A percentile compares a stretch with the other conserved stretches of the same genome.
These are phyloP conservation scores for Philonicus albiceps DNA, from an alignment of 2,888 invertebrate species.

Conservation along the genomic window DNA sequence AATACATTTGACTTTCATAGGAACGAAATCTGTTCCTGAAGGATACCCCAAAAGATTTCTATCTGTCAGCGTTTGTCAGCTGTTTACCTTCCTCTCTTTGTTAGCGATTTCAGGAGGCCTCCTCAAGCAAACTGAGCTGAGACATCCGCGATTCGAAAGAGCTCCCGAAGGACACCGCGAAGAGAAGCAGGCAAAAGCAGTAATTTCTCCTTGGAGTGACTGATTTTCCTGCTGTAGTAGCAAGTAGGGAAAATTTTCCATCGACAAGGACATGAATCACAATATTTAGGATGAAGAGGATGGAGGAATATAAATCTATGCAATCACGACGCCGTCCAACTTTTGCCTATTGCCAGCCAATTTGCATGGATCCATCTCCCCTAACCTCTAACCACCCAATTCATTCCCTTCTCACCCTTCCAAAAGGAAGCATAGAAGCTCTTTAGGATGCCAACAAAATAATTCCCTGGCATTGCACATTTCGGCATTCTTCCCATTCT, in stretches of 20 bases:
- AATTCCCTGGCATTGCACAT: background rate
- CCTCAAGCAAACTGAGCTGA: background rate
- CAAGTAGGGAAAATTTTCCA: background rate
- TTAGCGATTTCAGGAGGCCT: background rate
- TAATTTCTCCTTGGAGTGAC: background rate
- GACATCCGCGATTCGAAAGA: background rate
- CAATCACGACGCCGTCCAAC: background rate
- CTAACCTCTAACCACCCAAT: background rate
- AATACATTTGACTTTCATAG: background rate
- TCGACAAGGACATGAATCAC: slow-evolving; percentile 9
- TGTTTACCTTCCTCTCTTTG: slow-evolving; percentile 21
- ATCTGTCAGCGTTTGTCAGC: slow-evolving; percentile 24
- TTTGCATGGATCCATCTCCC: background rate
- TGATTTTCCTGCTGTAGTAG: background rate
- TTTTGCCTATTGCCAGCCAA: background rate
- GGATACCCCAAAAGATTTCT: background rate
- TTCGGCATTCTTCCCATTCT: background rate
- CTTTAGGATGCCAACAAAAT: background rate
- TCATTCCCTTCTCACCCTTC: background rate
- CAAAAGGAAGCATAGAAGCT: background rate
- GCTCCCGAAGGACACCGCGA: background rate
- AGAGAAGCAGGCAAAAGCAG: background rate
- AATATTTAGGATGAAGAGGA: background rate
- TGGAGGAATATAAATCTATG: background rate
- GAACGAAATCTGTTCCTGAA: slow-evolving; percentile 23